Percentiles rank a stretch among this genome's conserved stretches.
Evolutionary conservation across 2,888 invertebrate species (phyloP).

Genomic region (Drosophila robusta): DNA sequence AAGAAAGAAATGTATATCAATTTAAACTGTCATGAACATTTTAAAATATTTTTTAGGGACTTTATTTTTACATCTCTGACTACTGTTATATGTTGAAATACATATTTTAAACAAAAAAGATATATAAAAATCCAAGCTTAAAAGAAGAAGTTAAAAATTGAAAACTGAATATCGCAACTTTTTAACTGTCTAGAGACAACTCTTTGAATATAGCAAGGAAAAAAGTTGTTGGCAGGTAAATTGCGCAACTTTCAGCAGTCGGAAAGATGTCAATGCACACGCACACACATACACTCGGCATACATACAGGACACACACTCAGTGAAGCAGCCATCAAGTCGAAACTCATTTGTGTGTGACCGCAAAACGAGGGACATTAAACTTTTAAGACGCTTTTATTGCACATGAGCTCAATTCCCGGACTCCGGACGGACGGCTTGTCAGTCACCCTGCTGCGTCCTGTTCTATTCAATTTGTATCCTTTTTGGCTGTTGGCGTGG

Average conservation of each 20-base stretch:
- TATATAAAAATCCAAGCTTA: neutral
- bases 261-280: conserved; percentile 23
- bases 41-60: too few species aligned
- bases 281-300: neutral
- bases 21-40: too few species aligned
- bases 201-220: neutral
- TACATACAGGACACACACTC: conserved; percentile 8
- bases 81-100: too few species aligned
- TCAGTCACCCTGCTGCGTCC: conserved; percentile 15
- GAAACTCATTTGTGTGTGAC: conserved; percentile 67
- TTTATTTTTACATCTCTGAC: too few species aligned
- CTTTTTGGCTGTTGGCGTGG: conserved; percentile 46
- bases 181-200: neutral
- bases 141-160: neutral
- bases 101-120: too few species aligned
- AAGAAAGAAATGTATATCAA: too few species aligned
- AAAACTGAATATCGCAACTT: conserved; percentile 1
- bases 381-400: conserved; percentile 80
- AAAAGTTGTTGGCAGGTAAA: conserved; percentile 19
- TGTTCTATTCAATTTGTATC: conserved; percentile 65
- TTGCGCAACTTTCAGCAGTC: conserved; percentile 10
- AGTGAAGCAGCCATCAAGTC: conserved; percentile 29
- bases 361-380: conserved; percentile 71
- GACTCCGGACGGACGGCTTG: conserved; percentile 21
- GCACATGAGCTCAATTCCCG: conserved; percentile 48